Evolutionary conservation across 1,140 invertebrate genomes (phyloP).

Genomic region (Acromyrmex charruanus): DNA sequence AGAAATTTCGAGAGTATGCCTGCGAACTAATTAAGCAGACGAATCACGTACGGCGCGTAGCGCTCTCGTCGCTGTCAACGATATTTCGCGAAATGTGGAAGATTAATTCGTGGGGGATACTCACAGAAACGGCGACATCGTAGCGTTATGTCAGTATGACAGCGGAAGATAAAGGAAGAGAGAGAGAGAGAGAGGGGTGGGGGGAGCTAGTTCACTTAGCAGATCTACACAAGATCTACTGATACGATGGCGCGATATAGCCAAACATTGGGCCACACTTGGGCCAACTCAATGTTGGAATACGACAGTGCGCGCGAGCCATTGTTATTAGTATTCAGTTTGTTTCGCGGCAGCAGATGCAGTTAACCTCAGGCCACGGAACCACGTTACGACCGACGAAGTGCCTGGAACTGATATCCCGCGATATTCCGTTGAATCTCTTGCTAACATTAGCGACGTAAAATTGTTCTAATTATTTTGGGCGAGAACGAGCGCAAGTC

Average conservation of each 20-base stretch:
- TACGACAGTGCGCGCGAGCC: constrained; percentile 52
- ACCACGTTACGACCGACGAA: constrained; percentile 63
- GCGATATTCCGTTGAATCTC: constrained; percentile 41
- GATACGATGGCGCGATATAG: constrained; percentile 33
- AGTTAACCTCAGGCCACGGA: constrained; percentile 73
- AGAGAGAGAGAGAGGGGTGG: background rate
- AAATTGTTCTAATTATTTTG: constrained; percentile 68
- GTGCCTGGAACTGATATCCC: constrained; percentile 68
- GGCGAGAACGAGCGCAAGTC: background rate
- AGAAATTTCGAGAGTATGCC: no score
- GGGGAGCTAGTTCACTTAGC: constrained; percentile 42
- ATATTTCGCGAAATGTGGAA: constrained; percentile 51
- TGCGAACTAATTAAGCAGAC: constrained; percentile 43
- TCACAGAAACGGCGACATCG: background rate
- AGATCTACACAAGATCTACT: constrained; percentile 43
- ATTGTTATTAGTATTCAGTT: constrained; percentile 83
- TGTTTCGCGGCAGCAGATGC: constrained; percentile 79
- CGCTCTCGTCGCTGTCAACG: constrained; percentile 48
- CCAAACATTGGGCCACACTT: constrained; percentile 61
- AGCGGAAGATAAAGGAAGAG: background rate
- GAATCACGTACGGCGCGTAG: constrained; percentile 35
- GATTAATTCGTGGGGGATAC: constrained; percentile 19
- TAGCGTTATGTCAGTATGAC: background rate
- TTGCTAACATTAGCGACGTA: constrained; percentile 16
- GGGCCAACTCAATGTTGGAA: constrained; percentile 69